Evolutionary conservation across 2,113 vertebrate genomes (phyloP), one percentile per base, ranked within the genome.

Genomic region (Corvus hawaiiensis): DNA sequence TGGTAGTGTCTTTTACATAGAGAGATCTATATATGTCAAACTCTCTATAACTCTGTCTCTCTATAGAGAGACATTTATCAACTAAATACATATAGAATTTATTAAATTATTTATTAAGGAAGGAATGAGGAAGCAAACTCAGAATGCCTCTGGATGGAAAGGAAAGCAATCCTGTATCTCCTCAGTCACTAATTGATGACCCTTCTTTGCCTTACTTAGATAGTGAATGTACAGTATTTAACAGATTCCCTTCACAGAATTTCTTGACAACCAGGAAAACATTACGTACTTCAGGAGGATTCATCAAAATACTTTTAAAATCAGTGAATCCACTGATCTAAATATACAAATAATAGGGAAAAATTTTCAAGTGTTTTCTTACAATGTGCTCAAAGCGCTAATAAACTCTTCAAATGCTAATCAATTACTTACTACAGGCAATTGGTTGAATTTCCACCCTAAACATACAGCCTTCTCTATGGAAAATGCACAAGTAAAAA

Each of bases 291-390:
- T 87, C 39, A n/a, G 48, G 87, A 95, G 23, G 11, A 93, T 89
- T 96, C 19, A 87, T 95, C 94, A 89, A 92, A 94, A 93, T 92
- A 93, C 76, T 96, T 95, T 96, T 41, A 86, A 96, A 96, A 93
- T 93, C 89, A 88, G 85, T 91, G 59, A 91, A 93, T 85, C 41
- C 51, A 48, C 63, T 75, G 82, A 97, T 91, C 80, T 83, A 96
- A 96, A 94, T 51, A 95, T 43, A 78, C 49, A 94, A 97, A 96
- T 96, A 95, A 96, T 78, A 94, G n/a, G 91, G 72, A 89, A 89
- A 90, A 74, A 64, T 37, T 96, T 96, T 90, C 66, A 90, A 93
- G 39, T 84, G 55, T 19, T 78, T 96, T 89, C 66, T 76, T 71
- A 58, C 74, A 91, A 44, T 76, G 46, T 95, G 21, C 64, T 91